Conservation (phyloP, 2,113 vertebrate species). For the Sminthopsis crassicaudata region DNA sequence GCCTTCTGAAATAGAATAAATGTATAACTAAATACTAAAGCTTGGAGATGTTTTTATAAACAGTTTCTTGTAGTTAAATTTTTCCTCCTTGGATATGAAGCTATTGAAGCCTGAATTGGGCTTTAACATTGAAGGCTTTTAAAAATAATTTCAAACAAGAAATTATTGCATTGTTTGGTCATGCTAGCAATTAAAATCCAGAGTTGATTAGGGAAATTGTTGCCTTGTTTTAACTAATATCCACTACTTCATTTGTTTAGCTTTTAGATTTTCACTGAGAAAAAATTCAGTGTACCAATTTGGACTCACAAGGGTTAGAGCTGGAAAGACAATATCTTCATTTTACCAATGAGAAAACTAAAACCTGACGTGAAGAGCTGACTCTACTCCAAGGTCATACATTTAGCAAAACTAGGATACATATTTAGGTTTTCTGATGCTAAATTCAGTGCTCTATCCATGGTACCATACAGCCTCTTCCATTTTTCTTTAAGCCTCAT, state of each 20-base stretch:
- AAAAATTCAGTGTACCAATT: background rate
- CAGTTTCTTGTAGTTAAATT: background rate
- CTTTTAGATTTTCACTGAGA: conserved; percentile 22
- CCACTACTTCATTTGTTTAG: background rate
- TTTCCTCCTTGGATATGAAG: conserved; percentile 32
- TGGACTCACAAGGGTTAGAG: background rate
- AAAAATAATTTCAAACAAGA: background rate
- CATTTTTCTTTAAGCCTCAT: background rate
- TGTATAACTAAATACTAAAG: background rate
- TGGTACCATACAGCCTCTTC: background rate
- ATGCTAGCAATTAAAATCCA: background rate
- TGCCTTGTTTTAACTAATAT: background rate
- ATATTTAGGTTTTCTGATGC: background rate
- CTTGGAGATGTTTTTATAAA: background rate
- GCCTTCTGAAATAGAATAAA: background rate
- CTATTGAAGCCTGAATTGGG: background rate
- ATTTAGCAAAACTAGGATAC: background rate
- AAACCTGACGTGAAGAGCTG: background rate
- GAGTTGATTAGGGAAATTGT: conserved; percentile 28
- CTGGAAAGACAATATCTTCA: background rate
- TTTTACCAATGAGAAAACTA: background rate
- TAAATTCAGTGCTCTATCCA: background rate
- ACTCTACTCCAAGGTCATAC: background rate
- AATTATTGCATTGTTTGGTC: background rate
- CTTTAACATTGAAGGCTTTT: conserved; percentile 24